Conservation (phyloP, 2,797 vertebrate genomes). For the Aotus griseimembra region DNA sequence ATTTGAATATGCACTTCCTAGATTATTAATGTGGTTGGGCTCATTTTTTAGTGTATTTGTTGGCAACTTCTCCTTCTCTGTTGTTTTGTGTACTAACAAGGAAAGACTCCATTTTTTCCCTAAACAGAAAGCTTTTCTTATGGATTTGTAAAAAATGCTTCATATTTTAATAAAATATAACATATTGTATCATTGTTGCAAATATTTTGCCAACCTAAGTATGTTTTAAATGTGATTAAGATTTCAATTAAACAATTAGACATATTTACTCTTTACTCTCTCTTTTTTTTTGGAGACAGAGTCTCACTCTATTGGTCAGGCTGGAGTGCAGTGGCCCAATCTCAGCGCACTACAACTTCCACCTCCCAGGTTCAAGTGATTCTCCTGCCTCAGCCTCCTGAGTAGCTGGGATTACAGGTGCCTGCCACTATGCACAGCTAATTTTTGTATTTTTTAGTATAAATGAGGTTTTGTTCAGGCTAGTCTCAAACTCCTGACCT, state of each 20-base stretch:
- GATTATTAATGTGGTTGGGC: not conserved
- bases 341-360: not conserved
- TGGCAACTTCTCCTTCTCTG: not conserved
- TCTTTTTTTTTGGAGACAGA: not conserved
- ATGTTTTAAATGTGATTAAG: not conserved
- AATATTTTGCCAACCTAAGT: not conserved
- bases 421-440: accelerated
- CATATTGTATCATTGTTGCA: not conserved
- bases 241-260: not conserved
- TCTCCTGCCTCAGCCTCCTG: not conserved
- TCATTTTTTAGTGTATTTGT: conserved; percentile 13
- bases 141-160: not conserved
- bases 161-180: not conserved
- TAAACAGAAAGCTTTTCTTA: not conserved
- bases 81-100: not conserved
- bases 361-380: not conserved
- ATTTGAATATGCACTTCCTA: conserved; percentile 18
- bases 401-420: not conserved
- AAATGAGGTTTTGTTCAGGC: not conserved
- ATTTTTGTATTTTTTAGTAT: not conserved
- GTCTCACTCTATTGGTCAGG: not conserved
- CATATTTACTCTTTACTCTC: not conserved
- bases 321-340: not conserved
- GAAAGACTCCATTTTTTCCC: too few species aligned
- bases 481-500: not conserved